These are phyloP conservation scores for Plebejus argus DNA, from an alignment of 2,888 invertebrate genomes.

Conservation along the genomic window DNA sequence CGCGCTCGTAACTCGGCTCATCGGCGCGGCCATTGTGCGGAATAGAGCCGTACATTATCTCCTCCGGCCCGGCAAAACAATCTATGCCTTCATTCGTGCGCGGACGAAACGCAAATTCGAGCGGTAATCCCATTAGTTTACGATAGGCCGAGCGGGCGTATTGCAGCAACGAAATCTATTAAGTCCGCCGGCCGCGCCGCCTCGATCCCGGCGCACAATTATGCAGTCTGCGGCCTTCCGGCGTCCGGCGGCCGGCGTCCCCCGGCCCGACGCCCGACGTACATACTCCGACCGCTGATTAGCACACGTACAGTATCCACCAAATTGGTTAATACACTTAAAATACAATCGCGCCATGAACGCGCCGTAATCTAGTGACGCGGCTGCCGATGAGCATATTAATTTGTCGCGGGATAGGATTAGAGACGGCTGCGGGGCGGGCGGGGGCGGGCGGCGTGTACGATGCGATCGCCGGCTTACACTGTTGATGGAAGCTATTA, in stretches of 20 bases:
- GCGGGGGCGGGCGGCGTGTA: constrained; percentile 49
- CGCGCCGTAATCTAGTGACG: constrained; percentile 77
- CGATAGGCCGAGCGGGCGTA: constrained; percentile 67
- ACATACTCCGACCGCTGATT: constrained; percentile 70
- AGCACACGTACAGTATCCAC: constrained; percentile 80
- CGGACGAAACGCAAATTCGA: constrained; percentile 65
- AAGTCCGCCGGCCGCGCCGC: constrained; percentile 74
- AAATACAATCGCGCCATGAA: constrained; percentile 82
- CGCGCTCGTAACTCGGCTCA: constrained; percentile 28
- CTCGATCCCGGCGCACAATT: constrained; percentile 66
- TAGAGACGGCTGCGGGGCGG: constrained; percentile 52
- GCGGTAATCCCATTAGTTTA: constrained; percentile 74
- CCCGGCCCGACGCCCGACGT: constrained; percentile 55
- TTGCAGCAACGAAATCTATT: constrained; percentile 75
- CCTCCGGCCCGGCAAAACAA: constrained; percentile 45
- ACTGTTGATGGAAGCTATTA: constrained; percentile 34
- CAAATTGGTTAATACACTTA: constrained; percentile 85
- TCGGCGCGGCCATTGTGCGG: constrained; percentile 12
- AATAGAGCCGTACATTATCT: constrained; percentile 26
- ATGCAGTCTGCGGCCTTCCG: constrained; percentile 63
- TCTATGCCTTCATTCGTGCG: constrained; percentile 56
- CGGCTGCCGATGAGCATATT: constrained; percentile 79
- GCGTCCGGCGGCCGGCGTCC: constrained; percentile 55
- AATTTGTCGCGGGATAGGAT: constrained; percentile 78
- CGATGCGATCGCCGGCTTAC: constrained; percentile 61